These are phyloP conservation scores for Pipa parva DNA, from an alignment of 2,113 vertebrate genomes.

Conservation along the genomic window DNA sequence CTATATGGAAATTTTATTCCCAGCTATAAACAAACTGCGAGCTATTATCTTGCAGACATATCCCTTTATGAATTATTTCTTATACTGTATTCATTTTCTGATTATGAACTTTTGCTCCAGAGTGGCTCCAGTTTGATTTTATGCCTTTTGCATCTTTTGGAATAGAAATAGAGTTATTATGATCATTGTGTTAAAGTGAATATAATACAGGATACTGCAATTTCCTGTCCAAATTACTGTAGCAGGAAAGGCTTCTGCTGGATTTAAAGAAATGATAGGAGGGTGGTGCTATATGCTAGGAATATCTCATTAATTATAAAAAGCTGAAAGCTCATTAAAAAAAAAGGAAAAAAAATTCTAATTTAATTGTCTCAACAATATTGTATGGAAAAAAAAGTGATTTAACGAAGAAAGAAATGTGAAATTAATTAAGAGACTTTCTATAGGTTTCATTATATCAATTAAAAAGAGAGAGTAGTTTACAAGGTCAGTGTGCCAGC, in stretches of 20 bases:
- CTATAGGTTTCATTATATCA: conserved; percentile 18
- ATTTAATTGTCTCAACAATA: conserved; percentile 19
- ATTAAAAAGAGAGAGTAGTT: conserved; percentile 15
- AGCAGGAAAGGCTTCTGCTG: not conserved
- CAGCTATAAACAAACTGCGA: no score
- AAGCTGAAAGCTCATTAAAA: conserved; percentile 11
- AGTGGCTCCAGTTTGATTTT: not conserved
- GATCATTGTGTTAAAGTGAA: not conserved
- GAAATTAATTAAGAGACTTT: conserved; percentile 16
- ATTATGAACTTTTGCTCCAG: not conserved
- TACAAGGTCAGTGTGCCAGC: not conserved
- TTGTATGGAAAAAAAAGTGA: not conserved
- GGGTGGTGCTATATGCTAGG: not conserved
- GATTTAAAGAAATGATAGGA: no score
- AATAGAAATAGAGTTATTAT: not conserved
- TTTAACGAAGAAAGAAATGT: not conserved
- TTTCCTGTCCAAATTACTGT: not conserved
- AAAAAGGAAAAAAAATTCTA: conserved; percentile 4
- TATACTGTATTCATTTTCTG: no score
- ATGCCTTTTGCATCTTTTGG: not conserved
- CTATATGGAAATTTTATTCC: no score
- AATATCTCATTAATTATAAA: conserved; percentile 21
- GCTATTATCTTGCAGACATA: no score
- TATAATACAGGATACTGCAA: not conserved
- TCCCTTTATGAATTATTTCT: no score